phyloP scores from a whole-genome alignment of 1,140 invertebrate genomes.

The Drosophila tsacasi region DNA sequence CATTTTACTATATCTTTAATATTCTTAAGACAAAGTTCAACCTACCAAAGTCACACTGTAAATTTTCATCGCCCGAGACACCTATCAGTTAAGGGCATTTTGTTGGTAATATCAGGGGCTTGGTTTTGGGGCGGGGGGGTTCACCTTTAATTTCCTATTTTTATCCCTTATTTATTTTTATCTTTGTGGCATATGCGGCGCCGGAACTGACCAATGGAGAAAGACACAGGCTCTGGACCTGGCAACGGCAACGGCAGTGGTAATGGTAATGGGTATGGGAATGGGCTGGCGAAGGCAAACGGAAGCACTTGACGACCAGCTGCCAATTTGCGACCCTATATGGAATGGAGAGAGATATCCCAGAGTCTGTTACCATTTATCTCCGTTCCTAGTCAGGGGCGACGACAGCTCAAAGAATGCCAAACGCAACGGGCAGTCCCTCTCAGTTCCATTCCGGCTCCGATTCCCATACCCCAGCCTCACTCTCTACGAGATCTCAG shows the following conservation, averaged over 20 bases:
- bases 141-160: constrained; percentile 34
- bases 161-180: constrained; percentile 36
- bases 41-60: neutral
- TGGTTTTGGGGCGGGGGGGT: neutral
- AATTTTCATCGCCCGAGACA: neutral
- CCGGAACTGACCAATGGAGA: constrained; percentile 64
- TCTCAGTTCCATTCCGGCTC: constrained; percentile 27
- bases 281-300: constrained; percentile 50
- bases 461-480: constrained; percentile 14
- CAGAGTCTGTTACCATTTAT: constrained; percentile 67
- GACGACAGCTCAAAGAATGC: constrained; percentile 82
- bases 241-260: neutral
- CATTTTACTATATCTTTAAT: too few relatives aligned
- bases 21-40: neutral
- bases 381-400: constrained; percentile 60
- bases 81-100: constrained; percentile 69
- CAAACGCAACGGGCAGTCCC: constrained; percentile 73
- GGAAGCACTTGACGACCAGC: constrained; percentile 82
- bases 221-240: neutral
- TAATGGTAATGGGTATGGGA: neutral
- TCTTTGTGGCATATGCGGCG: constrained; percentile 69
- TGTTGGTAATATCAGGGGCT: constrained; percentile 46
- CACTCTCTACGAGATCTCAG: constrained; percentile 31
- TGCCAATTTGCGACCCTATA: constrained; percentile 72
- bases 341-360: constrained; percentile 30